A percentile compares a stretch with the other conserved stretches of the same genome.
These are phyloP conservation scores for Cercocebus atys DNA, from an alignment of 2,113 vertebrate species.

Conservation along the genomic window DNA sequence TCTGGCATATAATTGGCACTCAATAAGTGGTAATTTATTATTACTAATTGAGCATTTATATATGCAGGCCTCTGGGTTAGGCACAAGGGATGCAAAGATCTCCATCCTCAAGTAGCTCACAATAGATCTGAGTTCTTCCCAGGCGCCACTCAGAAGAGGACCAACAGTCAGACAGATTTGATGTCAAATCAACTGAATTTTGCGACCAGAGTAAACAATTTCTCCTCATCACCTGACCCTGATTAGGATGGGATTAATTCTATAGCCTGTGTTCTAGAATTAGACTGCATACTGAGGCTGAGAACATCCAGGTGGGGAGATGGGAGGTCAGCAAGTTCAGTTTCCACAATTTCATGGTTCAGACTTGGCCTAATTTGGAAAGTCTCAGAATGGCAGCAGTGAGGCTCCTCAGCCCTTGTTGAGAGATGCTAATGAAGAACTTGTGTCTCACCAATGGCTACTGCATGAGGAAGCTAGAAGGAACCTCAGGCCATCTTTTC, in stretches of 20 bases:
- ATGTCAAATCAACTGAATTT: background rate
- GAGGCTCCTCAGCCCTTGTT: rapidly evolving
- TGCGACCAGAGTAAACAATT: background rate
- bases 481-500: background rate
- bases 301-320: background rate
- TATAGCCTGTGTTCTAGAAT: background rate
- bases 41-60: background rate
- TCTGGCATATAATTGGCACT: background rate
- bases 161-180: background rate
- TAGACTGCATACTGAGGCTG: background rate
- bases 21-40: background rate
- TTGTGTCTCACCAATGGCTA: background rate
- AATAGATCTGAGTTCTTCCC: background rate
- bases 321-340: background rate
- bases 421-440: background rate
- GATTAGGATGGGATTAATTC: background rate
- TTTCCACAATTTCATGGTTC: background rate
- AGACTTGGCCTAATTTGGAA: background rate
- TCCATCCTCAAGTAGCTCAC: background rate
- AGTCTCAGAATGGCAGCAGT: background rate
- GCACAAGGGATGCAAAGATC: background rate
- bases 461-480: background rate
- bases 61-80: background rate
- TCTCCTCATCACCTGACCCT: background rate
- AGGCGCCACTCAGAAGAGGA: background rate